Base-by-base conservation (phyloP, 2,888 invertebrate species). In the Eumerus sabulonum region DNA sequence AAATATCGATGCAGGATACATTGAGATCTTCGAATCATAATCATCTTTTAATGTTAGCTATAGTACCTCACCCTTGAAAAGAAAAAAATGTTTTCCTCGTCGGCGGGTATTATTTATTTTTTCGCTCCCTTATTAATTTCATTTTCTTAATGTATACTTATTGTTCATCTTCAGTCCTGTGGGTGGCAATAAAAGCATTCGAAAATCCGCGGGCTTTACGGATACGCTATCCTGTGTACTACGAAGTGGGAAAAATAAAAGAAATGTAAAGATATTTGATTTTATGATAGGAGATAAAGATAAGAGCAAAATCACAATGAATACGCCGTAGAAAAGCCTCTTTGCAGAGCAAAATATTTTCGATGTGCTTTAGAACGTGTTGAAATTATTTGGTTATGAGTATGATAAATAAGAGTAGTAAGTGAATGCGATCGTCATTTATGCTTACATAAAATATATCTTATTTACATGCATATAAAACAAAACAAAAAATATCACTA, bases 81-180 rank as follows among this genome's bases (percentile, higher is more conserved):
- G 27, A 27, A 7, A 27, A 7, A 27, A 4, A 7, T 27, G 27
- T 27, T 27, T 27, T 27, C 2, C 27, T 27, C 7, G 2, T 4
- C 3, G 27, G 3, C 2, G 7, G 7, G 7, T 27, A 40, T 27
- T 16, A 9, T 56, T 35, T 36, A 13, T 27, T 40, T 66, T 19
- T 53, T 47, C 47, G 19, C 17, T 60, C 47, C 40, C 17, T 60
- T 70, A 59, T 48, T 56, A 66, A 56, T 54, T 70, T 60, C 53
- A 70, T 70, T 70, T 70, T 47, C 68, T 47, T 60, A 70, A 70
- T 60, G 68, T 60, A 40, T 40, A 19, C 47, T 53, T 53, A 60
- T 47, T 60, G 60, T 59, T 53, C 27, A 27, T 27, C 27, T 27
- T 27, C 27, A 27, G 27, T 27, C 27, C 13, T 11, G 19, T 27